Evolutionary conservation across 2,113 vertebrate species (phyloP), one percentile per base, ranked within the genome.

Genomic region (Spheniscus mendiculus): DNA sequence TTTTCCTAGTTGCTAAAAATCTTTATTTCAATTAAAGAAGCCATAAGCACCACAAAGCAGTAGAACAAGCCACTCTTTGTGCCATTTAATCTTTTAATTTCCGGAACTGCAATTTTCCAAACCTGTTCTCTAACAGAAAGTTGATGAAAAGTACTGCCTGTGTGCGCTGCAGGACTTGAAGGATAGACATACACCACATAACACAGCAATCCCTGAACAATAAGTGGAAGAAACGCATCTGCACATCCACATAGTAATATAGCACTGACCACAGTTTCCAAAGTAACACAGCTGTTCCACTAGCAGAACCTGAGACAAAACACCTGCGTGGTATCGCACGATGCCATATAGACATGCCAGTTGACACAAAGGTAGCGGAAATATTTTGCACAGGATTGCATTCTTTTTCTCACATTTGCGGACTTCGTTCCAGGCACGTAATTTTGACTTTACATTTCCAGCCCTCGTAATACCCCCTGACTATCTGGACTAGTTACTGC

Each of bases 181-280:
- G 70, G 59, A 34, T 11, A 26, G 45, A 7, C 0, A 9, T 6
- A 42, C 14, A 11, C 47, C 19, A 19, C 16, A 3, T 8, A 93
- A 29, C 26, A 14, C 38, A 38, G 69, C 65, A 32, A 67, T 5
- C 34, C 81, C 69, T 59, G 12, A 77, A 8, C 34, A 38, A 10
- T 3, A 80, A 20, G 30, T 20, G 34, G 56, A 79, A 61, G 26
- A 78, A 95, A 83, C 22, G 16, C 34, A 61, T 6, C 34, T 36
- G 47, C 49, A 34, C 4, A 69, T 10, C 5, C 29, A 59, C 34
- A 20, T 0, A 73, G 44, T 5, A 72, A 36, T 5, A 10, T 0
- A 56, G 34, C 29, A 27, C 17, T 47, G 42, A 52, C 2, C 7
- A 4, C 7, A 44, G 25, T 13, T 76, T 69, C 22, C 3, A 12